Evolutionary conservation across 2,113 vertebrate species (phyloP).

Genomic region (Anguilla japonica): DNA sequence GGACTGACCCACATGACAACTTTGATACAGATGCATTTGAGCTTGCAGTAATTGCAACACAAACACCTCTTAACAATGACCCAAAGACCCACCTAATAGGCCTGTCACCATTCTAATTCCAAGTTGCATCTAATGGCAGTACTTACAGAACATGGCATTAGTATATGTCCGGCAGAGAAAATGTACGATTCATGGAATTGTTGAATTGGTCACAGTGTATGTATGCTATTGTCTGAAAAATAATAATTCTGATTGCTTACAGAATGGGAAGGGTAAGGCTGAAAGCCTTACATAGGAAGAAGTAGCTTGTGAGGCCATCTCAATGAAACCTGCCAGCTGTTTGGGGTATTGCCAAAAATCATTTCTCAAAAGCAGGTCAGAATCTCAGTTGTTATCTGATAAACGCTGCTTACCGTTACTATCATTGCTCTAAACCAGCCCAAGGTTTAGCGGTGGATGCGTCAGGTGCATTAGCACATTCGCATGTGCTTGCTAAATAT

Average conservation of each 20-base stretch:
- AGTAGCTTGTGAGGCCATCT: neutral
- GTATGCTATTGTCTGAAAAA: no score
- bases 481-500: no score
- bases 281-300: no score
- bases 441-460: neutral
- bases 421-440: neutral
- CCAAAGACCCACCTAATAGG: neutral
- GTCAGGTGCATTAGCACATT: no score
- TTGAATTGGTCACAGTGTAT: no score
- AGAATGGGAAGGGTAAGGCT: no score
- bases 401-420: conserved; percentile 4
- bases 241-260: no score
- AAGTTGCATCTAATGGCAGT: neutral
- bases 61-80: neutral
- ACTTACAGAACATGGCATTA: neutral
- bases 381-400: conserved; percentile 4
- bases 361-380: no score
- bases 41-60: neutral
- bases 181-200: no score
- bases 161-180: neutral
- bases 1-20: neutral
- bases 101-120: neutral
- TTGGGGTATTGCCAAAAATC: no score
- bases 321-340: no score
- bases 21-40: neutral